Percentiles rank a stretch among this genome's conserved stretches.
These are phyloP conservation scores for Semnornis frantzii DNA, from an alignment of 2,113 vertebrate species.

Conservation along the genomic window DNA sequence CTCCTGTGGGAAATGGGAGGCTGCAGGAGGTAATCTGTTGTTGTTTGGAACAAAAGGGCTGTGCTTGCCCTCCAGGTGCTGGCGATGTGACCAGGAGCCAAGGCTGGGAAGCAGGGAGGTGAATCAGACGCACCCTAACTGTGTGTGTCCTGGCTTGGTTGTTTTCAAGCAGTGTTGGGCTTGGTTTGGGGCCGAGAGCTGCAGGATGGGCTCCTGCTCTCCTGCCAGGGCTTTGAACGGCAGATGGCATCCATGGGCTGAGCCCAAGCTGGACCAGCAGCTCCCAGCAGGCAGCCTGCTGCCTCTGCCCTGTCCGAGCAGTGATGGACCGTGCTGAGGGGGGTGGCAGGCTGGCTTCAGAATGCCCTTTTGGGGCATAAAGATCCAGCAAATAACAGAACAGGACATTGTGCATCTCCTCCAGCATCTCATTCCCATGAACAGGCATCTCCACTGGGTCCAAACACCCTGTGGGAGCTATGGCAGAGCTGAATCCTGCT, in stretches of 20 bases:
- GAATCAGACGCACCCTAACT: neutral
- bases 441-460: neutral
- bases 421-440: fast-evolving
- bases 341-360: neutral
- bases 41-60: neutral
- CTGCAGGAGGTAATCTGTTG: neutral
- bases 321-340: neutral
- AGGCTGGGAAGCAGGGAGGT: neutral
- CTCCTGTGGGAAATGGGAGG: neutral
- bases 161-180: fast-evolving
- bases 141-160: neutral
- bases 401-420: neutral
- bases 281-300: neutral
- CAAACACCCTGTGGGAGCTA: neutral
- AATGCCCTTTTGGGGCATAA: neutral
- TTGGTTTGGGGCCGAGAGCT: neutral
- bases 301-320: neutral
- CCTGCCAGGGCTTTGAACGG: neutral
- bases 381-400: neutral
- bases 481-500: neutral
- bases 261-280: neutral
- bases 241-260: constrained; percentile 57
- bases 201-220: neutral
- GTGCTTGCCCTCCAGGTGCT: neutral
- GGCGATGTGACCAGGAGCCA: neutral